Conservation (phyloP, 2,797 vertebrate species). For the Naso thynnoides region DNA sequence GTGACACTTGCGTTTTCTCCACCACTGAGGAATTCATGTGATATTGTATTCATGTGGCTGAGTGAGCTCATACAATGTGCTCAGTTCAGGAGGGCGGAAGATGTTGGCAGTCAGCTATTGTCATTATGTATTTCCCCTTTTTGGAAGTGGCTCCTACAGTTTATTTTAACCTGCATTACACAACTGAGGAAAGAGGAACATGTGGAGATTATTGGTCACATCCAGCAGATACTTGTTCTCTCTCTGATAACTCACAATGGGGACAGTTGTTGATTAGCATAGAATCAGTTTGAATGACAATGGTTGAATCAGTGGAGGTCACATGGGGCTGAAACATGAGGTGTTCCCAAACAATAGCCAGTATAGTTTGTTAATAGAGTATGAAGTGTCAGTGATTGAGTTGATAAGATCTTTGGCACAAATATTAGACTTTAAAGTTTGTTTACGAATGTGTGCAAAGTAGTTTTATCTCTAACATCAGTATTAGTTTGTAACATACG, state of each 20-base stretch:
- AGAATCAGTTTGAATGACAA: slow-evolving; percentile 53
- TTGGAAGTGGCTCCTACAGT: neutral
- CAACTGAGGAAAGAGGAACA: slow-evolving; percentile 5
- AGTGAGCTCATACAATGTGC: slow-evolving; percentile 11
- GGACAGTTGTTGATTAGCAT: slow-evolving; percentile 18
- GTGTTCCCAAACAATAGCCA: neutral
- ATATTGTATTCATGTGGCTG: slow-evolving; percentile 37
- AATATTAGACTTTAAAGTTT: neutral
- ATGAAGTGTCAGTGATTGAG: slow-evolving; percentile 32
- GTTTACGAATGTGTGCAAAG: neutral
- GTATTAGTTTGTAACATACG: too few species aligned
- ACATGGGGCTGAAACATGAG: slow-evolving; percentile 6
- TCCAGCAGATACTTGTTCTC: neutral
- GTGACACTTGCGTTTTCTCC: neutral
- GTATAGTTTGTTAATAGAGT: slow-evolving; percentile 47
- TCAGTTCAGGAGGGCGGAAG: slow-evolving; percentile 3
- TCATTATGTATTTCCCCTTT: slow-evolving; percentile 37
- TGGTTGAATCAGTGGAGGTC: slow-evolving; percentile 30
- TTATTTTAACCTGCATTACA: slow-evolving; percentile 1
- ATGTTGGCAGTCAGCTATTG: neutral
- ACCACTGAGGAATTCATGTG: neutral
- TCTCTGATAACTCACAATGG: slow-evolving; percentile 28
- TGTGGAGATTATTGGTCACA: slow-evolving; percentile 1
- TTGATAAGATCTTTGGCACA: slow-evolving; percentile 14
- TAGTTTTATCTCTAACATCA: neutral